Base-by-base conservation (phyloP, 2,888 invertebrate species). In the Drosophila nr. medialis region DNA sequence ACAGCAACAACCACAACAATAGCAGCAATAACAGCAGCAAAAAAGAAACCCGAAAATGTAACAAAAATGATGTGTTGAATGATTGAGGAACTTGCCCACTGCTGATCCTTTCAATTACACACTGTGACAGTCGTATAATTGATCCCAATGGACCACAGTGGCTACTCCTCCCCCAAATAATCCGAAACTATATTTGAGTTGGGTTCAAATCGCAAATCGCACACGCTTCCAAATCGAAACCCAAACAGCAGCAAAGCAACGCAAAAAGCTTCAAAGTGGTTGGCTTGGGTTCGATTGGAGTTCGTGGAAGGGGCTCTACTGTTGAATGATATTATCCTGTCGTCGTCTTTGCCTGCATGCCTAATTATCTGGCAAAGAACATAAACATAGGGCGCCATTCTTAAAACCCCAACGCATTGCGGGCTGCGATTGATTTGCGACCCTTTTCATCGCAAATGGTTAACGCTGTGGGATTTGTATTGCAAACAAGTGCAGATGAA, bases 31-130 rank as follows among this genome's bases (percentile, higher is more conserved):
- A n/a, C 18, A 40, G 8, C 18, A 45, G 13, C 18, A 56, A 11
- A 49, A 64, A 59, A n/a, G 24, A n/a, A 71, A 66, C 65, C 79
- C 79, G 40, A 73, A 89, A 77, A 81, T 73, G 54, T 62, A 36
- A 49, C 58, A 68, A 68, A 66, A 66, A 67, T 63, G 10, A 77
- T 67, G 66, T 69, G 60, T 67, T 50, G 70, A 67, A 69, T 58
- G 71, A 53, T 61, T 34, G 71, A 21, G 59, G 56, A 72, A 76
- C 64, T 64, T 68, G 49, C 49, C 74, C 79, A n/a, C 32, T 18
- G 38, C 64, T 84, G 89, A 84, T 90, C 90, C 88, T 90, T 87
- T 90, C 86, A 87, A 90, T 87, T 87, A 90, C 89, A 84, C 89
- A 90, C 86, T 87, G 87, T 87, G 86, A 87, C 86, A 90, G 88